These are phyloP conservation scores for Gallinago stenura DNA, from an alignment of 2,797 vertebrate genomes.

Conservation along the genomic window DNA sequence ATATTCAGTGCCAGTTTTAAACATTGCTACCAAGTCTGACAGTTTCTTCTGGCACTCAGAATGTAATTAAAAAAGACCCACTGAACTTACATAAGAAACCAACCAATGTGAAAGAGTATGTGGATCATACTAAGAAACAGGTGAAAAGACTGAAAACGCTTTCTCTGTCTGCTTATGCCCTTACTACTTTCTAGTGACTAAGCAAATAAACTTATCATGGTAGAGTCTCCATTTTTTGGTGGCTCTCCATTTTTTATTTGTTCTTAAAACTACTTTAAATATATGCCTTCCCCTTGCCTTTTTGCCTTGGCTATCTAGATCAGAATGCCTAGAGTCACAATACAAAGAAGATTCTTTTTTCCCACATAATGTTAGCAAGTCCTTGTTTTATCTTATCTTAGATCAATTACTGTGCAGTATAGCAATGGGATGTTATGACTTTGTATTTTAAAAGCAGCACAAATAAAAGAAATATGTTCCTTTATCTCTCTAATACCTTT, in stretches of 20 bases:
- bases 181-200: not conserved
- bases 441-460: not conserved
- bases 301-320: not conserved
- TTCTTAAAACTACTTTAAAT: not conserved
- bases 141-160: not conserved
- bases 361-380: not conserved
- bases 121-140: not conserved
- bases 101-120: not conserved
- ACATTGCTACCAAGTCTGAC: not conserved
- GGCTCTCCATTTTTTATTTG: not conserved
- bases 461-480: not conserved
- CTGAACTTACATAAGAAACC: not conserved
- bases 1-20: not conserved
- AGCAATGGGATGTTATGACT: not conserved
- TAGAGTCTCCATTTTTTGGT: not conserved
- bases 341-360: not conserved
- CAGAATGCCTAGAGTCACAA: not conserved
- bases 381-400: not conserved
- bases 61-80: not conserved
- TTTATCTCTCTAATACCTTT: not conserved
- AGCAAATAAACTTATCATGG: not conserved
- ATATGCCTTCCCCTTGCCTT: not conserved
- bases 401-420: not conserved
- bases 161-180: not conserved
- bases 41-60: not conserved